These are phyloP conservation scores for Phoxinus phoxinus DNA, from an alignment of 2,113 vertebrate species.

Conservation along the genomic window DNA sequence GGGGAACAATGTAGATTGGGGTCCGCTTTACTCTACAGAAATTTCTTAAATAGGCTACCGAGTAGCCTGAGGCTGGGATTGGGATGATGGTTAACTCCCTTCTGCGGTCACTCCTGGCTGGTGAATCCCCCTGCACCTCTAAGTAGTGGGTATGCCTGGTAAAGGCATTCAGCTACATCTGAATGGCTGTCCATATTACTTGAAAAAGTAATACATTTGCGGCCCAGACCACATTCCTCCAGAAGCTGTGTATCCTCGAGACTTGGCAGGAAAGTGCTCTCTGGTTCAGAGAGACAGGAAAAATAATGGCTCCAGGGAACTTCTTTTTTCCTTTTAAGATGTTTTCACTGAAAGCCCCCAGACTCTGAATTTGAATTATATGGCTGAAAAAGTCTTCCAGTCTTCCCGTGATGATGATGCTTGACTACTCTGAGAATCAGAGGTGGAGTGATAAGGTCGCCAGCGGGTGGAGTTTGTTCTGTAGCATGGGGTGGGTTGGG, in stretches of 20 bases:
- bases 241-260: no score
- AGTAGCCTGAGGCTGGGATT: neutral
- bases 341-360: no score
- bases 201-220: neutral
- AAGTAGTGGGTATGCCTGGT: neutral
- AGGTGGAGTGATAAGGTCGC: neutral
- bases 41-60: neutral
- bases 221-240: neutral
- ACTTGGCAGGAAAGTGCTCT: no score
- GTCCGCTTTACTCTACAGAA: neutral
- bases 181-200: neutral
- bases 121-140: neutral
- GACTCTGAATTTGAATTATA: neutral
- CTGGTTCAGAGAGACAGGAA: no score
- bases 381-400: neutral
- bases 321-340: no score
- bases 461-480: neutral
- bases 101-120: neutral
- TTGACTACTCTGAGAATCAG: neutral
- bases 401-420: neutral
- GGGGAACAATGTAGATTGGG: neutral
- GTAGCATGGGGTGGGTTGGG: neutral
- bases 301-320: no score
- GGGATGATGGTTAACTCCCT: neutral
- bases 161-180: neutral